phyloP scores from a whole-genome alignment of 2,113 vertebrate species.

The Megaceryle torquata region DNA sequence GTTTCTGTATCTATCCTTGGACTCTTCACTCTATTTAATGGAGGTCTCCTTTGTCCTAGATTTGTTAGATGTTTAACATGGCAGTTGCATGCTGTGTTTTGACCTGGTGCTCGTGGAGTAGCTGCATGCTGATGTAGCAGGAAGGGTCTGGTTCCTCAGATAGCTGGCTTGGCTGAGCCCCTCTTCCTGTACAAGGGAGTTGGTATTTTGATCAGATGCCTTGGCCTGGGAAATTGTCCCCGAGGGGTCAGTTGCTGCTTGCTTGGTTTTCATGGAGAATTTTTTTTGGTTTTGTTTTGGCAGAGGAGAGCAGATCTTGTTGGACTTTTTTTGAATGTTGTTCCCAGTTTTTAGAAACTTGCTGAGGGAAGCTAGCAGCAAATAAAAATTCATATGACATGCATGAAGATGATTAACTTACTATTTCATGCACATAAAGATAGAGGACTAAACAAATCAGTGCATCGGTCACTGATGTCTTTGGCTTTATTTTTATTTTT shows the following conservation, averaged over 20 bases:
- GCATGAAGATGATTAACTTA: background rate
- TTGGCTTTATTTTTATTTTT: background rate
- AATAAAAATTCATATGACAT: background rate
- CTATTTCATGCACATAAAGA: rapidly evolving
- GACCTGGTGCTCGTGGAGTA: background rate
- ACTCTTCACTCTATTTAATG: background rate
- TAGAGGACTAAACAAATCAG: background rate
- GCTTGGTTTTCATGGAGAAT: background rate
- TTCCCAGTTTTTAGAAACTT: background rate
- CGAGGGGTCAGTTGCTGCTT: background rate
- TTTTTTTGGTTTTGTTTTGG: background rate
- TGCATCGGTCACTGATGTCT: background rate
- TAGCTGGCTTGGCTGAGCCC: constrained; percentile 40
- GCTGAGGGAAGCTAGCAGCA: background rate
- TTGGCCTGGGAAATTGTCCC: constrained; percentile 48
- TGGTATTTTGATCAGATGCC: constrained; percentile 21
- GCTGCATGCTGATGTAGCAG: background rate
- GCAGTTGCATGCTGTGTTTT: background rate
- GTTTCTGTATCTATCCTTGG: background rate
- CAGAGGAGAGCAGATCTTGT: background rate
- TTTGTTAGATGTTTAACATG: background rate
- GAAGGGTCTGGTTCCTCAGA: constrained; percentile 72
- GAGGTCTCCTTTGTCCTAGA: background rate
- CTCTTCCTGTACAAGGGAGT: constrained; percentile 48
- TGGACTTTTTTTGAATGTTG: background rate